phyloP scores from a whole-genome alignment of 2,113 vertebrate genomes.

The Bufo bufo region DNA sequence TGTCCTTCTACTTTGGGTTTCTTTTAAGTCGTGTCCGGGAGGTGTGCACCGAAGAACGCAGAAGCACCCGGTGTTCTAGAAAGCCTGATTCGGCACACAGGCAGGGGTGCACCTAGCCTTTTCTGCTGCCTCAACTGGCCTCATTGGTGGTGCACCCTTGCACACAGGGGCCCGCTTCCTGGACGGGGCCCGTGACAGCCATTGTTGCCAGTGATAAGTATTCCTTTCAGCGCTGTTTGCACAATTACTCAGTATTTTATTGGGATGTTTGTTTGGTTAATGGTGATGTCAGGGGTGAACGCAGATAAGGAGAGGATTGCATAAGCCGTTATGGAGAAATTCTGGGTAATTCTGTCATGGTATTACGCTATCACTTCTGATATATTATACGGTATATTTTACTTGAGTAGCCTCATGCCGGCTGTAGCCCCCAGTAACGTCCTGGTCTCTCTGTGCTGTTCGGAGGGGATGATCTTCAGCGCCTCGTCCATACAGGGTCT shows the following conservation, averaged over 20 bases:
- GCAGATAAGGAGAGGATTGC: background rate
- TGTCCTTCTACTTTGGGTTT: no score
- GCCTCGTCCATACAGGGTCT: slow-evolving; percentile 69
- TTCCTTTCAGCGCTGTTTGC: background rate
- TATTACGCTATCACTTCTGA: no score
- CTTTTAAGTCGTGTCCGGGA: no score
- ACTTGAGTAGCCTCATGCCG: slow-evolving; percentile 77
- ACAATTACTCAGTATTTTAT: background rate
- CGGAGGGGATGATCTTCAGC: slow-evolving; percentile 61
- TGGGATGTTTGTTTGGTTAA: background rate
- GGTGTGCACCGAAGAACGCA: background rate
- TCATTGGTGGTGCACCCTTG: no score
- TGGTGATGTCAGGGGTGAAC: background rate
- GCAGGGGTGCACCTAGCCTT: no score
- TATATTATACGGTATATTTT: background rate
- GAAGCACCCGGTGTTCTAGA: background rate
- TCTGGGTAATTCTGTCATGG: no score
- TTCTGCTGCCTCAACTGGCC: no score
- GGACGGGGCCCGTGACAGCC: background rate
- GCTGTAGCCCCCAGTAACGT: slow-evolving; percentile 74
- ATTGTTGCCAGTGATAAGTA: background rate
- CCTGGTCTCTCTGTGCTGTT: slow-evolving; percentile 63
- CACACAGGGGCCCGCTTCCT: no score
- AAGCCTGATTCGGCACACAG: background rate
- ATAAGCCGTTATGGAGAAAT: background rate